Evolutionary conservation across 2,888 invertebrate species (phyloP), one percentile per base, ranked within the genome.

Genomic region (Drosophila quinaria): DNA sequence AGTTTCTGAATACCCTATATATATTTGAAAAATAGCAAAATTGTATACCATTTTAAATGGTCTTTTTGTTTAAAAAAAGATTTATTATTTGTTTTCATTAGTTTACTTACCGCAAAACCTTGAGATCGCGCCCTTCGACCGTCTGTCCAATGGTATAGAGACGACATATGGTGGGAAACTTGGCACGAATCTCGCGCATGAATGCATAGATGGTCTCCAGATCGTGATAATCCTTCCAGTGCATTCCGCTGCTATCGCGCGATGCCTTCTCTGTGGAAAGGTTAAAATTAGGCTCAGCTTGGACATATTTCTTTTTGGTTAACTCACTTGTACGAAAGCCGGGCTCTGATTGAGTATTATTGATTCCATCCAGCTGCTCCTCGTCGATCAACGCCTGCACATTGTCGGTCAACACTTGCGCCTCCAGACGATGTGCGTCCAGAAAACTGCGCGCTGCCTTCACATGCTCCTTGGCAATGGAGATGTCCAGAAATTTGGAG

Each of bases 201-300:
- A 95, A 97, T 9, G 94, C 94, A 84, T 96, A 94, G 64, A 97
- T 95, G 68, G 95, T 94, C 0, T 94, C 93, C 44, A 96, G 91
- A 1, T 95, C 94, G 81, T 97, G 96, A 89, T 96, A 97, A 52
- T 96, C 94, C 76, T 94, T 94, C 96, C 97, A 97, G 74, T 96
- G 95, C 92, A 97, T 94, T 47, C 87, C 87, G 73, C 91, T 91
- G 37, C 66, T 62, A 0, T 10, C 10, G 9, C 71, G 70, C 1
- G 88, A 68, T 39, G 90, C 89, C 63, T 87, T 91, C 65, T 91
- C 92, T 91, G 52, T 31, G 15, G 13, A 22, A 0, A 31, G 1
- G 15, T 2, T 11, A 0, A 17, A 1, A 8, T 10, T 29, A 1
- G 15, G 10, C 19, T n/a, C 3, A 1, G 9, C 4, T 4, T 31